Percentiles rank a stretch among this genome's conserved stretches.
Conservation (phyloP, 2,888 invertebrate genomes). For the Amblyjoppa fuscipennis region DNA sequence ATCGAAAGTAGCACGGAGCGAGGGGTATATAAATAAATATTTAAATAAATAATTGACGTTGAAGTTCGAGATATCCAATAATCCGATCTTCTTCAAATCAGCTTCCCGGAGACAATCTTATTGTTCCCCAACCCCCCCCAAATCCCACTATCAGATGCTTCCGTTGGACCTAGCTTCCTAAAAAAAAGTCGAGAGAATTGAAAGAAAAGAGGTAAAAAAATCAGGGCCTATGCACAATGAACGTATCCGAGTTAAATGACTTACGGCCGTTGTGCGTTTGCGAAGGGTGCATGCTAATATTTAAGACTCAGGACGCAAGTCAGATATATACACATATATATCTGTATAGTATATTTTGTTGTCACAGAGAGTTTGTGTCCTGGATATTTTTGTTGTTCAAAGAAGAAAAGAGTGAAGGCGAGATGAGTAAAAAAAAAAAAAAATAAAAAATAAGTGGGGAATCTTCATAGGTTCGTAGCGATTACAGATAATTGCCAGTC, state of each 20-base stretch:
- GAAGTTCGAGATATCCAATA: slow-evolving; percentile 37
- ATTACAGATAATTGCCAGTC: slow-evolving; percentile 67
- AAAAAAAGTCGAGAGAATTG: slow-evolving; percentile 16
- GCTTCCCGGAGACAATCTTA: slow-evolving; percentile 56
- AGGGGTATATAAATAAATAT: slow-evolving; percentile 11
- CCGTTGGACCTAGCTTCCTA: slow-evolving; percentile 56
- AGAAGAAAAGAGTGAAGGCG: slow-evolving; percentile 67
- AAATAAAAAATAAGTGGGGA: slow-evolving; percentile 63
- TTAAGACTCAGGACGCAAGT: slow-evolving; percentile 73
- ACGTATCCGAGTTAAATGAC: slow-evolving; percentile 42
- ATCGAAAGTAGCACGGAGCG: slow-evolving; percentile 33
- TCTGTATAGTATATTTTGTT: slow-evolving; percentile 80
- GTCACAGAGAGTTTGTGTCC: slow-evolving; percentile 77
- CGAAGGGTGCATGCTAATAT: slow-evolving; percentile 65
- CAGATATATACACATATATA: slow-evolving; percentile 57
- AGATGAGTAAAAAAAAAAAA: slow-evolving; percentile 70
- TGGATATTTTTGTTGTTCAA: slow-evolving; percentile 78
- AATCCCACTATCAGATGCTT: slow-evolving; percentile 53
- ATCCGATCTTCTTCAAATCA: slow-evolving; percentile 20
- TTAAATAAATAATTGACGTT: slow-evolving; percentile 28
- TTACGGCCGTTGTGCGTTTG: slow-evolving; percentile 51
- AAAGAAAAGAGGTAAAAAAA: slow-evolving; percentile 3
- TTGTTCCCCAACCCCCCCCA: not conserved
- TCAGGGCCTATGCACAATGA: slow-evolving; percentile 65
- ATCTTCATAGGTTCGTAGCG: slow-evolving; percentile 46